Percentiles rank a stretch among this genome's conserved stretches.
phyloP scores from a whole-genome alignment of 2,113 vertebrate genomes.

The Acrocephalus kingi region DNA sequence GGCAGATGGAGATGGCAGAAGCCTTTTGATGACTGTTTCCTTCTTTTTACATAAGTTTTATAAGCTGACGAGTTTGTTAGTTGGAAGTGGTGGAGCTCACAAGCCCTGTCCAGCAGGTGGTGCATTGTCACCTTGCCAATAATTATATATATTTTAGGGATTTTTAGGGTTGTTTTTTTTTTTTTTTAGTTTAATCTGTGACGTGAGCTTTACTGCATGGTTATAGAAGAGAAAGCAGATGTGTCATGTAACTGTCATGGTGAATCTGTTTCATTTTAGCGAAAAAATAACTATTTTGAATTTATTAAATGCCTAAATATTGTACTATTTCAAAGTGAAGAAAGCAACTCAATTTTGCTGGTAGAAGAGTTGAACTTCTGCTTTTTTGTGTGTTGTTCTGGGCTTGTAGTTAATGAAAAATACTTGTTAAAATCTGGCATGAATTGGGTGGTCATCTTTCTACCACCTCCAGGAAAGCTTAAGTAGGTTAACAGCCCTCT shows the following conservation, averaged over 20 bases:
- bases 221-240: not conserved
- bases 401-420: not conserved
- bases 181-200: not conserved
- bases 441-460: not conserved
- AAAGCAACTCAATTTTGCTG: not conserved
- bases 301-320: not conserved
- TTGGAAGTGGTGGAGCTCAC: not conserved
- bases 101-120: slow-evolving; percentile 32
- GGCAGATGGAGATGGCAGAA: slow-evolving; percentile 59
- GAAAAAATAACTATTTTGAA: not conserved
- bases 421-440: not conserved
- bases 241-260: not conserved
- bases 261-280: not conserved
- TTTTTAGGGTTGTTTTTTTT: not conserved
- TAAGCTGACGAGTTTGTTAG: not conserved
- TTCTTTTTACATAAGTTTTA: slow-evolving; percentile 46
- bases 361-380: not conserved
- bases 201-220: fast-evolving
- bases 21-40: slow-evolving; percentile 37
- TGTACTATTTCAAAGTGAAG: not conserved
- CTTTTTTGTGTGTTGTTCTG: not conserved
- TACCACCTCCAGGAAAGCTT: not conserved
- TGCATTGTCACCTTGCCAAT: not conserved
- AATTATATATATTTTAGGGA: not conserved
- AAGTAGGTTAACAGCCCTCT: not conserved